Base-by-base conservation (phyloP, 2,113 vertebrate genomes). In the Athene cunicularia region DNA sequence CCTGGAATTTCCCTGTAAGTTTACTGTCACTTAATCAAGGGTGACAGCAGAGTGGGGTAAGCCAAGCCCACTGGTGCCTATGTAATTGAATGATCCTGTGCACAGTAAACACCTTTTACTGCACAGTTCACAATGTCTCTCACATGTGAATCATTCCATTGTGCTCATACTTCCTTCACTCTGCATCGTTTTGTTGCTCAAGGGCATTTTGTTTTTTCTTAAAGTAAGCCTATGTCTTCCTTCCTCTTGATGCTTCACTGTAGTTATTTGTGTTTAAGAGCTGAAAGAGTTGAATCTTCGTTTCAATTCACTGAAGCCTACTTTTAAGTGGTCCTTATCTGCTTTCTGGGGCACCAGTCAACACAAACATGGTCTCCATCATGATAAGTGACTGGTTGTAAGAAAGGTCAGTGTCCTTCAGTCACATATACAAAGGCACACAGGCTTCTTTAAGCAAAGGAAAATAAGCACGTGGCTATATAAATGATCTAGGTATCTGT, bases 101-200 rank as follows among this genome's bases (percentile, higher is more conserved):
- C 75, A 91, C 80, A 86, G 58, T 10, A 77, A 88, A 28, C 83
- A 92, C 83, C 80, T 96, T 91, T 88, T 80, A 50, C 49, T 90
- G 70, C 33, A 45, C 41, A 23, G 67, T 8, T 92, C 68, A 39
- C 37, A 45, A 8, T 2, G 23, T 12, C 41, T 83, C 41, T 90
- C 30, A 12, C 27, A 52, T 90, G 93, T 77, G 86, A 91, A 88
- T 74, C 67, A 33, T 64, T 91, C 86, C 83, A 63, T 62, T 92
- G 86, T 94, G 88, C 63, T 96, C 53, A 3, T 80, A 91, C 50
- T 95, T 95, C 91, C 91, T 95, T 95, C 75, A 8, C 83, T 92
- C 82, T 86, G 82, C 62, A 11, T 94, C 2, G 0, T 60, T 86
- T 70, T 59, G 26, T n/a, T 37, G 68, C 95, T 92, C 10, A 24